These are phyloP conservation scores for Hylaea fasciaria DNA, from an alignment of 2,888 invertebrate genomes.

Conservation along the genomic window DNA sequence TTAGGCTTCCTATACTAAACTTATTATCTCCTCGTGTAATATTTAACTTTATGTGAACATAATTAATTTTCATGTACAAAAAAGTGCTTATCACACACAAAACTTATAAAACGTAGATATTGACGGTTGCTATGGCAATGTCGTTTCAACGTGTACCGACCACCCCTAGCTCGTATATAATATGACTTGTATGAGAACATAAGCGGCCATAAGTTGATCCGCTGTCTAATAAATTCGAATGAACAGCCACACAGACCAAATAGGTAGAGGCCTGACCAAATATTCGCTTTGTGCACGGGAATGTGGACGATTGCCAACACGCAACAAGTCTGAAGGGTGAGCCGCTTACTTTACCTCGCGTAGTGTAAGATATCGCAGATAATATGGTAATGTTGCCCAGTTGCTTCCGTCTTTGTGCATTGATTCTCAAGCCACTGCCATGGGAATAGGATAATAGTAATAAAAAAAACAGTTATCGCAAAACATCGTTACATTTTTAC, in stretches of 20 bases:
- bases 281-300: constrained; percentile 46
- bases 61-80: too few relatives aligned
- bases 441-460: too few relatives aligned
- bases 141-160: neutral
- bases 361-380: constrained; percentile 3
- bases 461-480: too few relatives aligned
- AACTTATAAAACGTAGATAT: too few relatives aligned
- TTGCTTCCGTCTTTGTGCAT: neutral
- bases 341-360: constrained; percentile 32
- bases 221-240: constrained; percentile 64
- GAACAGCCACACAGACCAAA: constrained; percentile 45
- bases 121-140: neutral
- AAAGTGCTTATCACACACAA: too few relatives aligned
- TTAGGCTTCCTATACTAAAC: too few relatives aligned
- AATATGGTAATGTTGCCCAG: neutral
- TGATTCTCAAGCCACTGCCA: neutral
- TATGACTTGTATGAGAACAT: constrained; percentile 2
- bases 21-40: too few relatives aligned
- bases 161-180: constrained; percentile 7
- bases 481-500: too few relatives aligned
- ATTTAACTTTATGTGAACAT: too few relatives aligned
- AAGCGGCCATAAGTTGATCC: constrained; percentile 45
- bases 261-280: constrained; percentile 47
- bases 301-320: constrained; percentile 56
- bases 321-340: constrained; percentile 55